Conservation (phyloP, 2,888 invertebrate genomes). For the Nymphalis c-album region DNA sequence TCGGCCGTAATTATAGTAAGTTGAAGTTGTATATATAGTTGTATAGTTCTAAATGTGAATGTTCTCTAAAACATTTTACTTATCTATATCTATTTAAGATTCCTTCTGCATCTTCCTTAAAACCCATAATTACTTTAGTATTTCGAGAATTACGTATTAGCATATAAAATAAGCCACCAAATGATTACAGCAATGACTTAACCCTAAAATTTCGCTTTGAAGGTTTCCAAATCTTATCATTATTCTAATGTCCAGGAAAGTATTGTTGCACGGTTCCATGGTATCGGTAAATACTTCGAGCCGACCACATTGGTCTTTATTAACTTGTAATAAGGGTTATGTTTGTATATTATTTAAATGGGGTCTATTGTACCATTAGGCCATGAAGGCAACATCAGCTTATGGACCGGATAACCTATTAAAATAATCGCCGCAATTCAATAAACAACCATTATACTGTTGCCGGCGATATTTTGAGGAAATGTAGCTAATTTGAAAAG, state of each 20-base stretch:
- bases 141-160: slow-evolving; percentile 24
- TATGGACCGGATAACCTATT: slow-evolving; percentile 58
- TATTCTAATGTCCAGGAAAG: slow-evolving; percentile 60
- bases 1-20: too few species aligned
- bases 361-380: slow-evolving; percentile 27
- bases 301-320: slow-evolving; percentile 10
- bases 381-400: slow-evolving; percentile 36
- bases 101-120: slow-evolving; percentile 2
- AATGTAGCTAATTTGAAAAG: slow-evolving; percentile 31
- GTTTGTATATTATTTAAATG: slow-evolving; percentile 19
- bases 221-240: slow-evolving; percentile 56
- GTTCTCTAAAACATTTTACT: not conserved
- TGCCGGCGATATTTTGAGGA: slow-evolving; percentile 52
- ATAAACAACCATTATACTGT: slow-evolving; percentile 69
- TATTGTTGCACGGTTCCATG: slow-evolving; percentile 39
- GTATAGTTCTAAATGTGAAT: too few species aligned
- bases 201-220: slow-evolving; percentile 38
- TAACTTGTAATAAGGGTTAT: slow-evolving; percentile 16
- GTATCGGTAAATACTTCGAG: slow-evolving; percentile 1
- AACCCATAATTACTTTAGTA: slow-evolving; percentile 3
- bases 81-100: not conserved
- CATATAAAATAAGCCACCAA: slow-evolving; percentile 27
- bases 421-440: slow-evolving; percentile 77
- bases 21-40: too few species aligned
- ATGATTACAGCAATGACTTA: slow-evolving; percentile 30